Conservation (phyloP, 2,797 vertebrate genomes). For the Girardinus metallicus region DNA sequence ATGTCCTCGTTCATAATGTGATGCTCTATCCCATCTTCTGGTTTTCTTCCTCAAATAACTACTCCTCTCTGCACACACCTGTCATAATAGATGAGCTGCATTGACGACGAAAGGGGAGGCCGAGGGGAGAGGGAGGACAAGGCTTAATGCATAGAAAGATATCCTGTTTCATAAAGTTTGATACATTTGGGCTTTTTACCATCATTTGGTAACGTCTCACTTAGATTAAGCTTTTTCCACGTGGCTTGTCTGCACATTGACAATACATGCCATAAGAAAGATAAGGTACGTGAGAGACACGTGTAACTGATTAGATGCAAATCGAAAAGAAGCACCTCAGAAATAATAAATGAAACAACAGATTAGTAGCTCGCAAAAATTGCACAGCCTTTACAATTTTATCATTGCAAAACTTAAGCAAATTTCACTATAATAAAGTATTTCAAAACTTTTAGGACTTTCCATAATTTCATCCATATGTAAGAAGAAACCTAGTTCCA, state of each 20-base stretch:
- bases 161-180: conserved; percentile 11
- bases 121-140: conserved; percentile 1
- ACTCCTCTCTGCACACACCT: neutral
- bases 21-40: conserved; percentile 28
- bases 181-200: neutral
- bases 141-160: conserved; percentile 16
- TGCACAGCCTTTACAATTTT: neutral
- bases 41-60: conserved; percentile 38
- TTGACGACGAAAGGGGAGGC: conserved; percentile 21
- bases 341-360: neutral
- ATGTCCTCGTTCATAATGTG: conserved; percentile 45
- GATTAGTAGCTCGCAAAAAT: neutral
- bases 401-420: neutral
- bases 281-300: conserved; percentile 11
- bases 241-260: neutral
- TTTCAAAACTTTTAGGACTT: neutral
- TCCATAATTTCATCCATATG: neutral
- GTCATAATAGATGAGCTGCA: conserved; percentile 14
- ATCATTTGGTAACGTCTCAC: conserved; percentile 6
- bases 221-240: conserved; percentile 22
- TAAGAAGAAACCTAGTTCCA: neutral
- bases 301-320: neutral
- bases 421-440: neutral
- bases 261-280: conserved; percentile 26
- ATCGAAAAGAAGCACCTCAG: neutral